A percentile compares a stretch with the other conserved stretches of the same genome.
Evolutionary conservation across 1,140 invertebrate genomes (phyloP).

Genomic region (Pseudobourletiella spinata): DNA sequence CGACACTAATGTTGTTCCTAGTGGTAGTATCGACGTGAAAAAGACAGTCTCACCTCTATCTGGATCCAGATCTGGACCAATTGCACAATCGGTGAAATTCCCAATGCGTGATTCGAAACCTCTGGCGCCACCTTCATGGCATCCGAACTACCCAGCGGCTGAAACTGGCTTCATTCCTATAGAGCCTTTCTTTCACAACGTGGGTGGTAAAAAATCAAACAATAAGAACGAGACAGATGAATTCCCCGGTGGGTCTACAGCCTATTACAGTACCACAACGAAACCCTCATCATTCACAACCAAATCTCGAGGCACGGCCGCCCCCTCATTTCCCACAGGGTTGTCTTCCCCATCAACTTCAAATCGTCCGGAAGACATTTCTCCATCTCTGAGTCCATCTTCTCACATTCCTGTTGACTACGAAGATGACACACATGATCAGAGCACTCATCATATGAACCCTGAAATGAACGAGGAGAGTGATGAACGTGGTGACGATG

Average conservation of each 20-base stretch:
- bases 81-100: slow-evolving; percentile 13
- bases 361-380: neutral
- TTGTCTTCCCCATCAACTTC: neutral
- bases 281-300: neutral
- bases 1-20: slow-evolving; percentile 27
- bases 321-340: no score
- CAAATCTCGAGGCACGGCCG: no score
- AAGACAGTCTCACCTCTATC: slow-evolving; percentile 20
- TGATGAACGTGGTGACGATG: slow-evolving; percentile 34
- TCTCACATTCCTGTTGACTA: slow-evolving; percentile 14
- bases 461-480: slow-evolving; percentile 38
- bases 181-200: slow-evolving; percentile 33
- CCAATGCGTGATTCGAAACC: neutral
- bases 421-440: slow-evolving; percentile 10
- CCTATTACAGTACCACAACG: slow-evolving; percentile 46
- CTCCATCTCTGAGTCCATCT: slow-evolving; percentile 11
- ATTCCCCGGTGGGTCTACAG: neutral
- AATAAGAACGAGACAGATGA: slow-evolving; percentile 3
- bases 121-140: slow-evolving; percentile 10
- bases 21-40: slow-evolving; percentile 27
- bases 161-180: slow-evolving; percentile 36
- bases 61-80: slow-evolving; percentile 1
- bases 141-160: slow-evolving; percentile 23
- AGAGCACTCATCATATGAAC: slow-evolving; percentile 14
- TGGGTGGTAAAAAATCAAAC: slow-evolving; percentile 1